A percentile compares a stretch with the other conserved stretches of the same genome.
phyloP scores from a whole-genome alignment of 2,113 vertebrate genomes.

The Eurypyga helias region DNA sequence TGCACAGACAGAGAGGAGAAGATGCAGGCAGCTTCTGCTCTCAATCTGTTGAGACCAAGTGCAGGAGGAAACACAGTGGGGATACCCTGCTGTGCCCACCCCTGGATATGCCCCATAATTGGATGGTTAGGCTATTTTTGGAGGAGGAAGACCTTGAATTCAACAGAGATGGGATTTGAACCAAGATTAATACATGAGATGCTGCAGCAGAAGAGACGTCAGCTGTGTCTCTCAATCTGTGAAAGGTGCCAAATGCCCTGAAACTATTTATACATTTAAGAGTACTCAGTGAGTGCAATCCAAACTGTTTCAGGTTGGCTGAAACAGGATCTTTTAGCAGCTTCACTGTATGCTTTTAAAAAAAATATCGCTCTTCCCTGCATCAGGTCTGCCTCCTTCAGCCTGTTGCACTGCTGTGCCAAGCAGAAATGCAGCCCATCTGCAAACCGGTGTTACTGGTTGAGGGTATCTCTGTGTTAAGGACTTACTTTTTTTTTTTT shows the following conservation, averaged over 20 bases:
- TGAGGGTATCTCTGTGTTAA: not conserved
- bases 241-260: constrained; percentile 46
- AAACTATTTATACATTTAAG: constrained; percentile 46
- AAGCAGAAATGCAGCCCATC: not conserved
- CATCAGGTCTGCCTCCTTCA: not conserved
- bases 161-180: not conserved
- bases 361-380: not conserved
- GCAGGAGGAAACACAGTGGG: not conserved
- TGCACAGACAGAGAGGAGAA: not conserved
- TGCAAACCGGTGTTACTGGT: not conserved
- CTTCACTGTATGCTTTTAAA: not conserved
- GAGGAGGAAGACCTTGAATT: constrained; percentile 1
- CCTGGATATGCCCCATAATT: no score
- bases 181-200: not conserved
- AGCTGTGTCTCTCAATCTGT: constrained; percentile 35
- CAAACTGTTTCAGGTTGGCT: constrained; percentile 32
- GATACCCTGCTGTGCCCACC: not conserved
- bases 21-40: not conserved
- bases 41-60: not conserved
- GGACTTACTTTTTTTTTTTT: not conserved
- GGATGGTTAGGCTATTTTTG: not conserved
- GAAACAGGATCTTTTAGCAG: constrained; percentile 23
- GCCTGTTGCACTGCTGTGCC: not conserved
- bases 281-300: not conserved
- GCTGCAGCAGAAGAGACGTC: constrained; percentile 5